Base-by-base conservation (phyloP, 2,797 vertebrate species). In the Hafferia zeledoni region DNA sequence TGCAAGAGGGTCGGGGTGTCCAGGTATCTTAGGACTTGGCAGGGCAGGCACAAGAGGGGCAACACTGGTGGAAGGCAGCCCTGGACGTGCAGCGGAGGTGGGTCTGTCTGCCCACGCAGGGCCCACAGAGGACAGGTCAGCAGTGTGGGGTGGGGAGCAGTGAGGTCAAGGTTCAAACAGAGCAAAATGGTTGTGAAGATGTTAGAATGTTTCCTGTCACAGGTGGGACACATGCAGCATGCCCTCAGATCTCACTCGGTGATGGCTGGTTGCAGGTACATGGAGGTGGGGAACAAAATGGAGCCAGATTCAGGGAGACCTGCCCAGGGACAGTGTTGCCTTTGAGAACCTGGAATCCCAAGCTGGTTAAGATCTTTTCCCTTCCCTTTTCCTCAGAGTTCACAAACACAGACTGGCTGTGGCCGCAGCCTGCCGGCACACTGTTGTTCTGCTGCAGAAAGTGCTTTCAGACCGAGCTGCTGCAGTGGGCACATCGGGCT, bases 171-270 rank as follows among this genome's bases (percentile, higher is more conserved):
- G 30, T 71, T 79, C 47, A 49, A 37, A 33, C 13, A 76, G n/a
- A 50, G 43, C 17, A 35, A 46, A 72, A n/a, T 16, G 15, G 17
- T 35, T 46, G 5, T 13, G 67, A 75, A 61, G 22, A 24, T 69
- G 17, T 61, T 71, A n/a, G 50, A 87, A 16, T 27, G 39, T 64
- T 33, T 74, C 10, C 47, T 64, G 10, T 61, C 2, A 5, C 55
- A 59, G 55, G 11, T 3, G 0, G 50, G 56, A 5, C 18, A 50
- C 2, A 0, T 1, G 2, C 63, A 69, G 59, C 7, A 3, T 0
- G 0, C 39, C 27, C 27, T 79, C 19, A 6, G 39, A 4, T 44
- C 33, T 35, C 28, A n/a, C 28, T 31, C 16, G 6, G 39, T 25
- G 43, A 6, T 1, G 1, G 35, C 41, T 77, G 35, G 37, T 63